A percentile compares a stretch with the other conserved stretches of the same genome.
Conservation (phyloP, 2,113 vertebrate species). For the Nipponia nippon region DNA sequence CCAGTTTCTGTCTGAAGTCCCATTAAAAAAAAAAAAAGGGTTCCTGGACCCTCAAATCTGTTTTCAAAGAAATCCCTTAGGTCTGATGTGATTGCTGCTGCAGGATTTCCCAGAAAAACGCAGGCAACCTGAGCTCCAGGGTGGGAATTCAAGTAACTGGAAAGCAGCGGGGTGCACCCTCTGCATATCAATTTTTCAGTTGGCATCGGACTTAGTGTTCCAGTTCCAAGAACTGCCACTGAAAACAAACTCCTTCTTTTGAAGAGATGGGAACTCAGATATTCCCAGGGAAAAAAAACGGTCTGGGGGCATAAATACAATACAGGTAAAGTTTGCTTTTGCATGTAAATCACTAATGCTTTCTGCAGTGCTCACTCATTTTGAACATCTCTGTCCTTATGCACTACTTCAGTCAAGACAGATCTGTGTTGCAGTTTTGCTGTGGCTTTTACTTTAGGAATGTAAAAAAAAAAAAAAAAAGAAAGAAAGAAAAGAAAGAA, state of each 20-base stretch:
- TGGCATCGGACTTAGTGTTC: conserved; percentile 13
- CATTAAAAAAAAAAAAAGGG: background rate
- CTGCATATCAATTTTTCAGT: conserved; percentile 59
- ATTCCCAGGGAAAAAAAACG: background rate
- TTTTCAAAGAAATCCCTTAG: background rate
- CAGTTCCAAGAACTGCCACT: conserved; percentile 57
- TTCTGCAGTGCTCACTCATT: background rate
- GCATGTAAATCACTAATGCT: background rate
- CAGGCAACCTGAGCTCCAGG: background rate
- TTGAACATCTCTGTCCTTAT: background rate
- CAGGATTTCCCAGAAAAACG: background rate
- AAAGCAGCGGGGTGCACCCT: conserved; percentile 16
- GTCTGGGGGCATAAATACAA: background rate
- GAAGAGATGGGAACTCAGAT: conserved; percentile 56
- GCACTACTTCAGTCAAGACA: background rate
- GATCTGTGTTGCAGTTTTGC: background rate
- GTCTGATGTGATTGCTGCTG: conserved; percentile 10
- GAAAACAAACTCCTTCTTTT: conserved; percentile 45
- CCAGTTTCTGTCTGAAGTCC: background rate
- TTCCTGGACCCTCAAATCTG: background rate
- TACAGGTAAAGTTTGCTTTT: conserved; percentile 30
- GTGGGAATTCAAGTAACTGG: background rate
- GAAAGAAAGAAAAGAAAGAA: background rate
- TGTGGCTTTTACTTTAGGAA: background rate
- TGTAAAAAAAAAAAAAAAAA: background rate